Evolutionary conservation across 1,140 invertebrate species (phyloP), one percentile per base, ranked within the genome.

Genomic region (Colletes gigas): DNA sequence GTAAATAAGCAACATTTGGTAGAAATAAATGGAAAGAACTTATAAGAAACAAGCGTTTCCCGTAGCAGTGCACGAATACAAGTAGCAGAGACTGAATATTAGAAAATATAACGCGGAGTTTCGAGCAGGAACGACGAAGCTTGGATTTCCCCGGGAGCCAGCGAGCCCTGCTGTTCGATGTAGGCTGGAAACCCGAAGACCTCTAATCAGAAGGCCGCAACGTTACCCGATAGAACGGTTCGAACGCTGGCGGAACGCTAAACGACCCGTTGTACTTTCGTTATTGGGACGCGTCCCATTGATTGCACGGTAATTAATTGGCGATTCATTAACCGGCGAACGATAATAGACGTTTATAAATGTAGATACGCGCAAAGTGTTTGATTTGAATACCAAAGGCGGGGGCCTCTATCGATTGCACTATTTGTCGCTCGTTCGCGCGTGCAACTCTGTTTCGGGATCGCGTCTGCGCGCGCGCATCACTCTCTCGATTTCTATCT

Each of bases 261-360:
- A 72, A 72, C 54, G 69, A 82, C 65, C 81, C 75, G 70, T 66
- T 65, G 39, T 60, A 78, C 68, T 70, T 59, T 65, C 55, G 39
- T 71, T 19, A 71, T 39, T 41, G 50, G 30, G 47, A 9, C 54
- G 21, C 44, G 12, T 55, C 19, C 57, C 60, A 81, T 63, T 30
- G 19, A 74, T 71, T 55, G n/a, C 55, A 30, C 19, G 71, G 65
- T 66, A 80, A 84, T 85, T 65, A 66, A 83, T 44, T 21, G 72
- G 65, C 39, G 47, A 54, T 83, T 50, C 71, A 67, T 75, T 80
- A 83, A 69, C 78, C 79, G 52, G 30, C 71, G 83, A 85, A 85
- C 72, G 74, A 84, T 85, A 85, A 85, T 85, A 82, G 81, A 81
- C 79, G 66, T 84, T 85, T 71, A 84, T 81, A 74, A 85, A 82